Percentiles rank a stretch among this genome's conserved stretches.
Evolutionary conservation across 2,888 invertebrate species (phyloP).

Genomic region (Protonemura montana): DNA sequence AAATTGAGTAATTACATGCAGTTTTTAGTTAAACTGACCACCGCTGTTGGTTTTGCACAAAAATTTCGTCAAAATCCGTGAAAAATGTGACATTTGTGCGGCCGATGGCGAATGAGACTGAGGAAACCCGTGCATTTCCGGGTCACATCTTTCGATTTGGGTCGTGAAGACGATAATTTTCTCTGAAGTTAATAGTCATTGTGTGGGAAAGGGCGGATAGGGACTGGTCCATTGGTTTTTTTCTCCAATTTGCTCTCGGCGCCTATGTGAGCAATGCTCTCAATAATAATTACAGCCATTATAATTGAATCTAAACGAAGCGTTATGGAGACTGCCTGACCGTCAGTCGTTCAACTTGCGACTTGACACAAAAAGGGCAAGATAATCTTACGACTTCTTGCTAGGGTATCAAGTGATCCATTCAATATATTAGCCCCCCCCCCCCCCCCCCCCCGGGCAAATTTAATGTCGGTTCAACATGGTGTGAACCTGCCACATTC

Average conservation of each 20-base stretch:
- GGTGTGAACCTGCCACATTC: too few relatives aligned
- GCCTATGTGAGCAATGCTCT: neutral
- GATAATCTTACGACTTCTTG: neutral
- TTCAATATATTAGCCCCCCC: too few relatives aligned
- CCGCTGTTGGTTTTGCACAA: neutral
- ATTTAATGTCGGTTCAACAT: too few relatives aligned
- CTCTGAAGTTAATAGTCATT: neutral
- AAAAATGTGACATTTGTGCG: slow-evolving; percentile 14
- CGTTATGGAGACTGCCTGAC: neutral
- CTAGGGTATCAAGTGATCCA: too few relatives aligned
- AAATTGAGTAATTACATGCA: neutral
- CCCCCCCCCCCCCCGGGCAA: too few relatives aligned
- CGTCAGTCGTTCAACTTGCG: neutral
- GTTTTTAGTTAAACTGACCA: slow-evolving; percentile 12
- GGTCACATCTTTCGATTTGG: slow-evolving; percentile 39
- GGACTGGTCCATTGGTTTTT: neutral
- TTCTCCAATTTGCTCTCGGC: neutral
- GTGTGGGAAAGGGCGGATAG: slow-evolving; percentile 30
- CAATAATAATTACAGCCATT: neutral
- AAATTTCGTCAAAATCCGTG: neutral
- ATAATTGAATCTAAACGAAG: slow-evolving; percentile 4
- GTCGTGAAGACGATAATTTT: slow-evolving; percentile 35
- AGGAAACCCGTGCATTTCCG: slow-evolving; percentile 27
- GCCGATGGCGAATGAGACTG: neutral
- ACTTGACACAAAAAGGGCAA: neutral